Conservation (phyloP, 2,888 invertebrate genomes). For the Steinernema scapterisci region DNA sequence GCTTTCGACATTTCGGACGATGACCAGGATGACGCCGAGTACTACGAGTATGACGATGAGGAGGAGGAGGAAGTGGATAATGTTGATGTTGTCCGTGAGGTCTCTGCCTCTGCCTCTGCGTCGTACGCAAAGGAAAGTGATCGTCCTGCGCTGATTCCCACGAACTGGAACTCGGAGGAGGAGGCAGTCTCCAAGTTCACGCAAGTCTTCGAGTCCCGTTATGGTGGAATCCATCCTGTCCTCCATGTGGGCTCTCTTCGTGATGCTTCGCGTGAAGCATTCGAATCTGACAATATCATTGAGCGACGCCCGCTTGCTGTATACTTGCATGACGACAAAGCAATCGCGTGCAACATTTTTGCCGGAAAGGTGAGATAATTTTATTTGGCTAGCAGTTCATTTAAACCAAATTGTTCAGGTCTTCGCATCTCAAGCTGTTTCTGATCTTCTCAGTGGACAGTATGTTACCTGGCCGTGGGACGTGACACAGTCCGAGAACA, state of each 20-base stretch:
- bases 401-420: conserved; percentile 40
- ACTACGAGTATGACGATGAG: conserved; percentile 32
- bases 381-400: background rate
- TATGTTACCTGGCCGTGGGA: conserved; percentile 98
- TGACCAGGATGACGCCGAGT: conserved; percentile 31
- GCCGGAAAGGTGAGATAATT: conserved; percentile 39
- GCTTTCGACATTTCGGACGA: conserved; percentile 33
- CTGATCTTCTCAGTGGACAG: conserved; percentile 85
- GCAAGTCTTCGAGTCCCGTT: conserved; percentile 57
- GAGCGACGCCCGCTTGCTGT: conserved; percentile 89
- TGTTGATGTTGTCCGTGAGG: conserved; percentile 18
- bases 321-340: conserved; percentile 93
- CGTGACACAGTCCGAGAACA: conserved; percentile 84
- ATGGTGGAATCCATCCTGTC: conserved; percentile 45
- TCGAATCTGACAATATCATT: conserved; percentile 39
- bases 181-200: conserved; percentile 63
- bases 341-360: conserved; percentile 92
- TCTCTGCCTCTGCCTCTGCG: too few relatives aligned
- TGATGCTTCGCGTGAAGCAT: conserved; percentile 44
- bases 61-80: conserved; percentile 2
- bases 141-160: conserved; percentile 58
- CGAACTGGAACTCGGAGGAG: conserved; percentile 47
- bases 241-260: conserved; percentile 44
- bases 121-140: conserved; percentile 30
- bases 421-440: conserved; percentile 87